Conservation (phyloP, 1,140 invertebrate genomes). For the Drosophila ananassae region DNA sequence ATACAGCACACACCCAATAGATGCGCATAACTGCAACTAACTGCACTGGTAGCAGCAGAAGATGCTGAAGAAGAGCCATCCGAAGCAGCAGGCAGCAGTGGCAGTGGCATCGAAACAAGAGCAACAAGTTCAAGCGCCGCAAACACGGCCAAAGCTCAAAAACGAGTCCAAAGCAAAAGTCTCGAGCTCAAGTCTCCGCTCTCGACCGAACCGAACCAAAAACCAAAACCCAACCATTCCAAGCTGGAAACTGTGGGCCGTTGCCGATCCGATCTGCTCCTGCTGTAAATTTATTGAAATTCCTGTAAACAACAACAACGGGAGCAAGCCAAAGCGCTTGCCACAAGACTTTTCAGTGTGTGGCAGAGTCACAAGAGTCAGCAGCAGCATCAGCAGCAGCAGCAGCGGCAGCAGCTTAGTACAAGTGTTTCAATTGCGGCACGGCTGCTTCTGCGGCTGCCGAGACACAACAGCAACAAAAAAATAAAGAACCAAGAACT, state of each 20-base stretch:
- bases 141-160: slow-evolving; percentile 73
- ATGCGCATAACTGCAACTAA: slow-evolving; percentile 80
- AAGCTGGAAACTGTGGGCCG: not conserved
- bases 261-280: slow-evolving; percentile 25
- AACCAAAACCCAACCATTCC: slow-evolving; percentile 13
- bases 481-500: slow-evolving; percentile 49
- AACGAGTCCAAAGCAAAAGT: slow-evolving; percentile 75
- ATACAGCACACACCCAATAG: slow-evolving; percentile 51
- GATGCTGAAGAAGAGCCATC: slow-evolving; percentile 5
- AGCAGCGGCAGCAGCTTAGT: slow-evolving; percentile 47
- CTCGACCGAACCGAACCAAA: slow-evolving; percentile 12
- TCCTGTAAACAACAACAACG: slow-evolving; percentile 53
- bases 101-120: slow-evolving; percentile 59
- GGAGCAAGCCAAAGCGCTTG: slow-evolving; percentile 34
- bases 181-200: slow-evolving; percentile 26
- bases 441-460: slow-evolving; percentile 45
- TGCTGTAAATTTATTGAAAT: slow-evolving; percentile 81
- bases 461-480: slow-evolving; percentile 5
- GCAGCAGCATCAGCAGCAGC: slow-evolving; percentile 30
- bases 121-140: slow-evolving; percentile 81
- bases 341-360: slow-evolving; percentile 18
- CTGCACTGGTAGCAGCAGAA: slow-evolving; percentile 43
- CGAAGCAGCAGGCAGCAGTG: slow-evolving; percentile 16
- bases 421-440: slow-evolving; percentile 78
- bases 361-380: slow-evolving; percentile 1